Percentiles rank a stretch among this genome's conserved stretches.
phyloP scores from a whole-genome alignment of 2,888 invertebrate species.

The Andrena haemorrhoa region DNA sequence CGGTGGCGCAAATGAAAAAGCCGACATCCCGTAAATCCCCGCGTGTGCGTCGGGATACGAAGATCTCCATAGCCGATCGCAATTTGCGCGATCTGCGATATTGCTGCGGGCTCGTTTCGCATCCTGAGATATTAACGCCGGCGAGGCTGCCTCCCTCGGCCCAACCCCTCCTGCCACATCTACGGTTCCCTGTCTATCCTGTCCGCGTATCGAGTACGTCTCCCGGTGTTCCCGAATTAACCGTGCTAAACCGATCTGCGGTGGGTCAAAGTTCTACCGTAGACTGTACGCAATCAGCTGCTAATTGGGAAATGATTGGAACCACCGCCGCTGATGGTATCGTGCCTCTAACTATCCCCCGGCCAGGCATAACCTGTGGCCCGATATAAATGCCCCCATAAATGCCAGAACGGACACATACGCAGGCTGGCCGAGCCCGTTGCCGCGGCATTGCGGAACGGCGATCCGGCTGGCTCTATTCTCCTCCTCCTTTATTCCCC shows the following conservation, averaged over 20 bases:
- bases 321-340: slow-evolving; percentile 73
- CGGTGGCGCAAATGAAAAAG: slow-evolving; percentile 54
- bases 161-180: slow-evolving; percentile 25
- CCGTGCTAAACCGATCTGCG: slow-evolving; percentile 55
- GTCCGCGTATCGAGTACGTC: slow-evolving; percentile 40
- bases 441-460: slow-evolving; percentile 17
- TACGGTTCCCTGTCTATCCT: slow-evolving; percentile 29
- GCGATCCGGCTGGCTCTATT: not conserved
- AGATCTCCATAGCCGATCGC: slow-evolving; percentile 71
- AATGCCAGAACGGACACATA: slow-evolving; percentile 68
- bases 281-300: slow-evolving; percentile 81
- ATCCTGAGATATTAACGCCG: slow-evolving; percentile 71
- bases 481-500: slow-evolving; percentile 9
- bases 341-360: slow-evolving; percentile 70
- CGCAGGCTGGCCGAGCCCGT: slow-evolving; percentile 32
- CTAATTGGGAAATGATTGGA: slow-evolving; percentile 84
- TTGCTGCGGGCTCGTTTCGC: slow-evolving; percentile 67
- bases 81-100: slow-evolving; percentile 73
- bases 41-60: slow-evolving; percentile 40
- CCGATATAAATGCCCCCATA: slow-evolving; percentile 71
- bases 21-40: slow-evolving; percentile 55
- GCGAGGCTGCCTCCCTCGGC: slow-evolving; percentile 31
- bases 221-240: slow-evolving; percentile 61
- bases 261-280: slow-evolving; percentile 64
- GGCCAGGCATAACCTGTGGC: slow-evolving; percentile 54